Conservation (phyloP, 2,888 invertebrate species). For the Mellilla xanthometata region DNA sequence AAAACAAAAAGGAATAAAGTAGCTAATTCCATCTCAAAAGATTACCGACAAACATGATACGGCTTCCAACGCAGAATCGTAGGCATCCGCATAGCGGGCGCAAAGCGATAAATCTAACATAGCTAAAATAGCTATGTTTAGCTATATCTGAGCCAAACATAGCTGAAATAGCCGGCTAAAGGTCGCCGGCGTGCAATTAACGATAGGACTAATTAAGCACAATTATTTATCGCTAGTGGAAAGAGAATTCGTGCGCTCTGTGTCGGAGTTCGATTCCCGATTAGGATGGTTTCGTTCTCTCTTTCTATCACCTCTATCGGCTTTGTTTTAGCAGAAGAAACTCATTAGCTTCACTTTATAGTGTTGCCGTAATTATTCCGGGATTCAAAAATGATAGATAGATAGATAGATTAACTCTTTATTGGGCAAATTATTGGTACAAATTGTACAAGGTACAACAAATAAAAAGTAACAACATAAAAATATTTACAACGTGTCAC, state of each 20-base stretch:
- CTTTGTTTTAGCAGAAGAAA: too few relatives aligned
- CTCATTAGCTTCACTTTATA: too few relatives aligned
- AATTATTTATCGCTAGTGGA: conserved; percentile 20
- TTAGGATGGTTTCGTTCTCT: background rate
- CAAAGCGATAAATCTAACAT: conserved; percentile 16
- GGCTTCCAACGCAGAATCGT: conserved; percentile 2
- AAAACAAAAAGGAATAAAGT: too few relatives aligned
- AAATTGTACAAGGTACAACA: too few relatives aligned
- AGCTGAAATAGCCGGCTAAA: conserved; percentile 48
- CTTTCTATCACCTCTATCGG: too few relatives aligned
- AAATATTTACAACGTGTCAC: too few relatives aligned
- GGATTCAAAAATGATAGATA: too few relatives aligned
- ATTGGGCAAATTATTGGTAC: too few relatives aligned
- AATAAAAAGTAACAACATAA: too few relatives aligned
- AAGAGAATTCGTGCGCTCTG: background rate
- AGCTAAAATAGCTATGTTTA: background rate
- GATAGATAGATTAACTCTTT: too few relatives aligned
- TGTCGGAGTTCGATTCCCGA: background rate
- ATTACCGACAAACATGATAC: background rate
- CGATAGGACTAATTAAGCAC: conserved; percentile 71
- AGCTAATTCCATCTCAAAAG: background rate
- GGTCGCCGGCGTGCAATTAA: conserved; percentile 72
- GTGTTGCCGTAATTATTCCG: too few relatives aligned
- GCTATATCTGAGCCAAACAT: conserved; percentile 50
- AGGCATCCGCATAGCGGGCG: conserved; percentile 6